phyloP scores from a whole-genome alignment of 23 tunicate genomes.

The Diplosoma virens region DNA sequence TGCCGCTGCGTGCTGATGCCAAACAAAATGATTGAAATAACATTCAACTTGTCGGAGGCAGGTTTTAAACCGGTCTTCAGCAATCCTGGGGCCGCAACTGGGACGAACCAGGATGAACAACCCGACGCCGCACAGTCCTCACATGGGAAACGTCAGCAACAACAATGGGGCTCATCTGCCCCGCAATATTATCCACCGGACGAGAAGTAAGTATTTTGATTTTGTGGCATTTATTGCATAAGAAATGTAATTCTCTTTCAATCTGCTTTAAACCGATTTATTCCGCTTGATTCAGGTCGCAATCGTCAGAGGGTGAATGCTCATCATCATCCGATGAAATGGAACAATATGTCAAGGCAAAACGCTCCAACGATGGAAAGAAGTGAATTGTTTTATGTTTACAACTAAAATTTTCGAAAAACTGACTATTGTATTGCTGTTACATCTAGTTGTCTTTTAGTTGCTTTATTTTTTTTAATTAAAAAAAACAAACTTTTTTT shows the following conservation, averaged over 20 bases:
- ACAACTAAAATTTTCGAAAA: too few species aligned
- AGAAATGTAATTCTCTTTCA: too few species aligned
- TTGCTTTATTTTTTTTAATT: neutral
- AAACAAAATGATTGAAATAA: too few species aligned
- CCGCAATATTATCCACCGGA: too few species aligned
- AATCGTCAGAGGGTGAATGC: conserved; percentile 4
- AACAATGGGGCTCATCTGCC: too few species aligned
- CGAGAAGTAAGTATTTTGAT: too few species aligned
- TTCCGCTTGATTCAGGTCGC: neutral
- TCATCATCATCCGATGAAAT: conserved; percentile 1
- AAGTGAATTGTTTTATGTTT: too few species aligned
- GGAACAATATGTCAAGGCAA: neutral
- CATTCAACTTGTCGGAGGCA: too few species aligned
- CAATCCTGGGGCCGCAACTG: neutral
- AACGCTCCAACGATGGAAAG: conserved; percentile 7
- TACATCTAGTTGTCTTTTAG: neutral
- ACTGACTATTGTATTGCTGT: too few species aligned
- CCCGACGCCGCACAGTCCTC: neutral
- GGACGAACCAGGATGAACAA: neutral
- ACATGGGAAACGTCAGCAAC: neutral
- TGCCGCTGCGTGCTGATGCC: too few species aligned
- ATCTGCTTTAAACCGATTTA: too few species aligned
- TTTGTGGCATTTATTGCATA: too few species aligned
- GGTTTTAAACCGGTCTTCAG: conserved; percentile 16
- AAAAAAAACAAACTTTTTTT: neutral